Base-by-base conservation (phyloP, 2,113 vertebrate species). In the Petroica traversi region DNA sequence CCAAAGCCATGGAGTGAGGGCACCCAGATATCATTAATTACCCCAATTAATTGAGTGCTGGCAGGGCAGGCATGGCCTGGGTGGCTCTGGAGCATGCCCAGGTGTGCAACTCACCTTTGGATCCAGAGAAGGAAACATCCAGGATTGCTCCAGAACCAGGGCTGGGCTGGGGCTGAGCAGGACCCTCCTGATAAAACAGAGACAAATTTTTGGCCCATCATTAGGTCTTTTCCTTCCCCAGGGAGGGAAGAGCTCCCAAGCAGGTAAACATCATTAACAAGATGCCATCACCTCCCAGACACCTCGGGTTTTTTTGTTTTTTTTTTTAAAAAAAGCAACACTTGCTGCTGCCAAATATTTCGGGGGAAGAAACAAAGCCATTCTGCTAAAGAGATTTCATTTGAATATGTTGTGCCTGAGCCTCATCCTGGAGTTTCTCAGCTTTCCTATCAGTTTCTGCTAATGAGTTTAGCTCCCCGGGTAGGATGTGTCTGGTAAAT, bases 391-490 rank as follows among this genome's bases (percentile, higher is more conserved):
- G 61, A 83, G 61, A 85, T 82, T 93, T 92, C 77, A 84, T 87
- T 77, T 72, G 91, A 93, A 85, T 95, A 55, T 28, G 91, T 81
- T 93, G 76, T 80, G 79, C 49, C 93, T 61, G 80, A 91, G 80
- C 85, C 69, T 84, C 88, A 57, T 92, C 92, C 89, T 45, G 63
- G 62, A 92, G 80, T 34, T 88, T 55, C 86, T 77, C 72, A 68
- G 79, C 88, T 85, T 89, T 94, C 55, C 17, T 72, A 91, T 92
- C 93, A 91, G 83, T 38, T 85, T 74, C 92, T 94, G 87, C 88
- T 97, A 97, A 96, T 94, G 94, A 97, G 87, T 96, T 97, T 91
- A 66, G 25, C 49, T 95, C 95, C 94, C 93, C 92, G 84, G 94
- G 88, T 92, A 91, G 43, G 28, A 71, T 57, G 43, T 92, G 91